Evolutionary conservation across 2,888 invertebrate genomes (phyloP).

Genomic region (Melitaea athalia): DNA sequence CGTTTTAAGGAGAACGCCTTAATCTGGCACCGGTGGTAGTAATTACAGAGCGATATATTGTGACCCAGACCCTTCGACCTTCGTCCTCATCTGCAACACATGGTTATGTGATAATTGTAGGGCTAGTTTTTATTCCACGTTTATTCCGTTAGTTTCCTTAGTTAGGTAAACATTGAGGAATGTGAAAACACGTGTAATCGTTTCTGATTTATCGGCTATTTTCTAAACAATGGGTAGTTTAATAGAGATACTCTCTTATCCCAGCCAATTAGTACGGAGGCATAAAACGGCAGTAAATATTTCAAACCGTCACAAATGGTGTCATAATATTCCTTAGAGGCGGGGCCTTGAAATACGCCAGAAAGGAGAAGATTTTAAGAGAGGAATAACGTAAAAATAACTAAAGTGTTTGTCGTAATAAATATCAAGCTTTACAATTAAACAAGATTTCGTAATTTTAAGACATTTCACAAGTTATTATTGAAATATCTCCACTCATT

Average conservation of each 20-base stretch:
- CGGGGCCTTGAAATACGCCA: constrained; percentile 19
- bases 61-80: constrained; percentile 51
- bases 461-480: not conserved
- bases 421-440: not conserved
- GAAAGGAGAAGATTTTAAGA: constrained; percentile 1
- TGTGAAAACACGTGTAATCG: not conserved
- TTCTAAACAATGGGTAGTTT: constrained; percentile 11
- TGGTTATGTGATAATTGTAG: constrained; percentile 75
- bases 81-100: constrained; percentile 75
- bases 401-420: not conserved
- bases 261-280: constrained; percentile 56
- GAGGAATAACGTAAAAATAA: not conserved
- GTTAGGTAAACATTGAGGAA: not conserved
- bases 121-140: constrained; percentile 51
- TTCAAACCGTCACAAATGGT: constrained; percentile 64
- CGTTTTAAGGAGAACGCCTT: constrained; percentile 72
- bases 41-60: constrained; percentile 73
- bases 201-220: not conserved
- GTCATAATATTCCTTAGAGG: constrained; percentile 51
- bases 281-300: constrained; percentile 69
- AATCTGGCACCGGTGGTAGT: constrained; percentile 71
- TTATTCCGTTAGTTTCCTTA: not conserved
- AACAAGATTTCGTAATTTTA: not conserved
- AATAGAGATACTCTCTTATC: constrained; percentile 24
- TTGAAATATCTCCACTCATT: not conserved